Evolutionary conservation across 2,888 invertebrate species (phyloP), one percentile per base, ranked within the genome.

Genomic region (Meteorus cinctellus): DNA sequence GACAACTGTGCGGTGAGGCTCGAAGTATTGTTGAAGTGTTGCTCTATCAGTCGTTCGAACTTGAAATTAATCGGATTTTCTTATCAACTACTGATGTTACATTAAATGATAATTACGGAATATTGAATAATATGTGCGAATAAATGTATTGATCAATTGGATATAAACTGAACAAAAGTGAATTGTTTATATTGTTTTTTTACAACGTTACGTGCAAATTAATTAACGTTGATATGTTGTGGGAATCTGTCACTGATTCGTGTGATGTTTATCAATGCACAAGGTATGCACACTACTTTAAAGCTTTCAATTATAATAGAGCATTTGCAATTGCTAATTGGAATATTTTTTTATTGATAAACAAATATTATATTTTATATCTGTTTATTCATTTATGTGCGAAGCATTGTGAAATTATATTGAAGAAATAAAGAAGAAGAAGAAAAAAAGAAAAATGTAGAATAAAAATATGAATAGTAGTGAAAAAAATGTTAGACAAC

Each of bases 191-290:
- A 10, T 29, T 6, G 34, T 34, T 34, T 1, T 14, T 63, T 62
- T 31, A 1, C 6, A 0, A 14, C 14, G 14, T 24, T 16, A 27
- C 48, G 45, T 67, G 48, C 27, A 66, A 41, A 36, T 75, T 31
- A 24, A n/a, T 24, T 6, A 8, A 19, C 55, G 55, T 60, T 66
- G 65, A 76, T 72, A 87, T 87, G 86, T 79, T 90, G 84, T 90
- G 89, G 89, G 89, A 90, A 84, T 80, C 87, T 75, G 83, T 88
- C 70, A 84, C 81, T 60, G 88, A 89, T 75, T 85, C 89, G 62
- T 90, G 90, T 83, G 90, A 90, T 78, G 86, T 89, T 81, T 91
- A 89, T 81, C 88, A 90, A 79, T 90, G 89, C 84, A 88, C 90
- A 82, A 90, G 90, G 90, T 90, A 90, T 83, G 78, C 78, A 79